Conservation (phyloP, 2,797 vertebrate genomes). For the Pagetopsis macropterus region DNA sequence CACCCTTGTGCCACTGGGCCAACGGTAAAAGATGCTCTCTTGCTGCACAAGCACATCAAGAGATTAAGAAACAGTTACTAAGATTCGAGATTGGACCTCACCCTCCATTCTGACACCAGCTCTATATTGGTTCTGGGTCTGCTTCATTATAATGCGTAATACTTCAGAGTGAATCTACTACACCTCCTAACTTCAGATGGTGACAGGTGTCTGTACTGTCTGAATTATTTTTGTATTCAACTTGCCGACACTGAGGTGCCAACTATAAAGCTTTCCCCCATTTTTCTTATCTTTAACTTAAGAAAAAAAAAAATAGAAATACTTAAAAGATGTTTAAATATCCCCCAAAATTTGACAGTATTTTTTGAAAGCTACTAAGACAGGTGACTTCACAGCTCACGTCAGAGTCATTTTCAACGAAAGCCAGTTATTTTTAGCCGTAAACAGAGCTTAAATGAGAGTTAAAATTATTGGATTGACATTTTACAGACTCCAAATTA, state of each 20-base stretch:
- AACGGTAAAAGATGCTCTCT: slow-evolving; percentile 20
- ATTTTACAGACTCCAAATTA: no score
- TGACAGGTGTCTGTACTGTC: slow-evolving; percentile 33
- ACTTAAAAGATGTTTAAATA: neutral
- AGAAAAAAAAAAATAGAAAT: neutral
- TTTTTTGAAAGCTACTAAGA: neutral
- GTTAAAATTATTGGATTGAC: neutral
- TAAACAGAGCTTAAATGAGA: neutral
- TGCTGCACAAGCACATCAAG: slow-evolving; percentile 32
- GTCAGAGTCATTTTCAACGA: neutral
- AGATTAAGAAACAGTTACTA: slow-evolving; percentile 32
- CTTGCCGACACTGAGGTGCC: slow-evolving; percentile 18
- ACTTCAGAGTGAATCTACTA: neutral
- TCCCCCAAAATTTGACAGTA: neutral
- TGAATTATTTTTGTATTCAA: slow-evolving; percentile 14
- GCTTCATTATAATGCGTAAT: neutral
- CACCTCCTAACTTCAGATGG: slow-evolving; percentile 12
- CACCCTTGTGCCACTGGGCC: slow-evolving; percentile 13
- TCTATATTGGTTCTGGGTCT: neutral
- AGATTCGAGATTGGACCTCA: slow-evolving; percentile 26
- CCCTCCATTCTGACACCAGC: neutral
- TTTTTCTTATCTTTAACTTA: neutral
- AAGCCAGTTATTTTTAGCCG: neutral
- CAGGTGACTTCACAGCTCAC: neutral
- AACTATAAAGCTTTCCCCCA: neutral